Evolutionary conservation across 1,140 invertebrate genomes (phyloP), one percentile per base, ranked within the genome.

Genomic region (Aethina tumida): DNA sequence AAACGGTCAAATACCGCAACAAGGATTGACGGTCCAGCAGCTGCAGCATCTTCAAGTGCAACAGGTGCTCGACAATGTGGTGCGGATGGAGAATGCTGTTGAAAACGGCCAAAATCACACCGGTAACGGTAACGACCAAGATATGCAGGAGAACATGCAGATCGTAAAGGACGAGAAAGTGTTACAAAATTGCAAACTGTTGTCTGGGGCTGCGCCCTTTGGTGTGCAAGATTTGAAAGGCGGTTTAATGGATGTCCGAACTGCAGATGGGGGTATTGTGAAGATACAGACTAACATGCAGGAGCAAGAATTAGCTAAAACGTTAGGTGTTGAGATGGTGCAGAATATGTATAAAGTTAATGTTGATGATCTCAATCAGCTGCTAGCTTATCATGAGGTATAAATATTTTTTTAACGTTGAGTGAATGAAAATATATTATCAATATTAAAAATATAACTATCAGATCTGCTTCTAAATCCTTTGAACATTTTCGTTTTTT

Each of bases 321-420:
- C 77, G 22, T 66, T 83, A 13, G 70, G 70, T n/a, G 70, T 73
- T 25, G 73, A 74, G 53, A 71, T 74, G 65, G 70, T 73, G 13
- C 79, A 82, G 55, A 81, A 77, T 53, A 84, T 86, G 77, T 84
- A 83, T 59, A 84, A 59, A 45, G 81, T 86, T 1, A 86, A 85
- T 58, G 81, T 84, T 2, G 84, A 87, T 53, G 84, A 87, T 47
- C 70, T 87, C 13, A 85, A 83, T 40, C 82, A 85, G 48, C 61
- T 87, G 25, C 62, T 87, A 21, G 81, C 82, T n/a, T 86, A 85
- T 62, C 84, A 87, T 55, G 84, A 86, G 62, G 82, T n/a, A n/a
- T n/a, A n/a, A n/a, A n/a, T n/a, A n/a, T n/a, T n/a, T n/a, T n/a
- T n/a, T n/a, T n/a, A n/a, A n/a, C n/a, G n/a, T n/a, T n/a, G n/a